Base-by-base conservation (phyloP, 2,797 vertebrate species). In the Anabacerthia variegaticeps region DNA sequence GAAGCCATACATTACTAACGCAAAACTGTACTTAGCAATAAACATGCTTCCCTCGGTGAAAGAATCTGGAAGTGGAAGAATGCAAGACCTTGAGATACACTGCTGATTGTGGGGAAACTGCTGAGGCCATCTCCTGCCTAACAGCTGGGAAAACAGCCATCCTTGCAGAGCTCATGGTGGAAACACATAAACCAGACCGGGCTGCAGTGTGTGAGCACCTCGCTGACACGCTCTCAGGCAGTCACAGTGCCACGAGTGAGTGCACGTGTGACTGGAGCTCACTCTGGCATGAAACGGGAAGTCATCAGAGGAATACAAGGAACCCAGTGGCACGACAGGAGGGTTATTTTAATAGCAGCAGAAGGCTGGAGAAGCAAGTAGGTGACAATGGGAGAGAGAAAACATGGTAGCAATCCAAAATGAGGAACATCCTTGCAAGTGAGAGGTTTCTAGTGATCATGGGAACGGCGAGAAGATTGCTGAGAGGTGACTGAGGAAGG, bases 61-160 rank as follows among this genome's bases (percentile, higher is more conserved):
- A 88, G 58, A 78, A 95, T 91, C 72, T 92, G 92, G 95, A 93
- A 94, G 90, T 73, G 39, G 39, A 90, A 95, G 85, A 88, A 95
- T 96, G 92, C 77, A 75, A 95, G 96, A 95, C 96, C 95, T 96
- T 96, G 96, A 89, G 87, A 89, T 72, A 78, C 79, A 52, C 73
- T 93, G 85, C 81, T 72, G 94, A 89, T 74, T 72, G 58, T 59
- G 61, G 71, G 76, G 87, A 96, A 97, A 93, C 12, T 1, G 5
- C 90, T 56, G 65, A 58, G 85, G 80, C 86, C 58, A 63, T 32
- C 84, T 88, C 76, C 77, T 94, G 67, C 92, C 37, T 56, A 22
- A 54, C 13, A 26, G 85, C 82, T 92, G 81, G 85, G 86, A 78
- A 92, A 96, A 82, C 90, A 78, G 41, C 58, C 91, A n/a, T 55